These are phyloP conservation scores for Poicephalus meyeri DNA, from an alignment of 2,113 vertebrate genomes.

Conservation along the genomic window DNA sequence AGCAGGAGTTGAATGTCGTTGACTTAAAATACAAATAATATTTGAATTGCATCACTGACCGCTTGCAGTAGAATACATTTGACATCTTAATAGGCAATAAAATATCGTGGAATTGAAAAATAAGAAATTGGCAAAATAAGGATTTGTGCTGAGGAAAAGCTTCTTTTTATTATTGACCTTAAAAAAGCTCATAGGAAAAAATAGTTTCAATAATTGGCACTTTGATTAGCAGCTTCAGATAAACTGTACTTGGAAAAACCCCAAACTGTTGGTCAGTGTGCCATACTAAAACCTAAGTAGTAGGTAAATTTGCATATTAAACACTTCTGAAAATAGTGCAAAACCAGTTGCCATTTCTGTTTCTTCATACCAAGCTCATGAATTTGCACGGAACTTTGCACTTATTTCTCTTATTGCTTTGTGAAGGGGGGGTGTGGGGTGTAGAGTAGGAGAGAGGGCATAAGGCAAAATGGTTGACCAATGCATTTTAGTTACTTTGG, in stretches of 20 bases:
- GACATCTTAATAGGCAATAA: not conserved
- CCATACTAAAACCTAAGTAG: not conserved
- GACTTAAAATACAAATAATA: not conserved
- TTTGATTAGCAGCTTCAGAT: not conserved
- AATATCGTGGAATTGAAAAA: not conserved
- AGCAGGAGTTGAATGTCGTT: not conserved
- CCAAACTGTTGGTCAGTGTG: too few species aligned
- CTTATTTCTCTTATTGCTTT: not conserved
- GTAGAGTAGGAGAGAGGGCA: not conserved
- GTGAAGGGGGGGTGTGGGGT: too few species aligned
- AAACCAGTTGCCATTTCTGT: not conserved
- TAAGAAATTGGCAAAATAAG: not conserved
- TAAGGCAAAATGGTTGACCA: not conserved
- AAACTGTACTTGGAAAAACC: not conserved
- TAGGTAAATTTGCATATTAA: not conserved
- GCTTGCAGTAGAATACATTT: not conserved
- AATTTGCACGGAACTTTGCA: not conserved
- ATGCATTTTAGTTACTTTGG: not conserved
- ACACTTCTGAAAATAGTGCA: not conserved
- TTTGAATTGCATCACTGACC: not conserved
- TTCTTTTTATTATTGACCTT: not conserved
- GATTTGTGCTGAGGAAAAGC: not conserved
- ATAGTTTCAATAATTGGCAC: not conserved
- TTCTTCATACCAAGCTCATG: not conserved
- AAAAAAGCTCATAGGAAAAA: not conserved